Percentiles rank a stretch among this genome's conserved stretches.
Evolutionary conservation across 2,797 vertebrate genomes (phyloP).

Genomic region (Strix occidentalis): DNA sequence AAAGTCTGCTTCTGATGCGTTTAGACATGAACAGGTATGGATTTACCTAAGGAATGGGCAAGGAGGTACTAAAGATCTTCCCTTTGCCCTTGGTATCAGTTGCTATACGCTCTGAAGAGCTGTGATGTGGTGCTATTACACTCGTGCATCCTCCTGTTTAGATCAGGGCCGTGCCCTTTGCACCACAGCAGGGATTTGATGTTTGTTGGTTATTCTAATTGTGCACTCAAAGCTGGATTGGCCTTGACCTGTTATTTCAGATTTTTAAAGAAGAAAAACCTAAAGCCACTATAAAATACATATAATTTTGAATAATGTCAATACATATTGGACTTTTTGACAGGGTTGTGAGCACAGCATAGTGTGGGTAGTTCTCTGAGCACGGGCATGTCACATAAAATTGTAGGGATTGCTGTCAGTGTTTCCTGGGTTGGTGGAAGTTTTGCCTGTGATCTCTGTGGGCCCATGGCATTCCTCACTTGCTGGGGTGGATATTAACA

Average conservation of each 20-base stretch:
- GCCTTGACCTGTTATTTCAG: not conserved
- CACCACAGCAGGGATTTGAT: not conserved
- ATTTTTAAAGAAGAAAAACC: not conserved
- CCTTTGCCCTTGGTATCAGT: not conserved
- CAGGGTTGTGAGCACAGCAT: not conserved
- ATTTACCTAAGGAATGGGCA: not conserved
- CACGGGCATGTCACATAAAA: fast-evolving
- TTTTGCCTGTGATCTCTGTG: not conserved
- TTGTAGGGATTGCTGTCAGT: not conserved
- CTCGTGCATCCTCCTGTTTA: not conserved
- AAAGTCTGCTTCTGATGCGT: not conserved
- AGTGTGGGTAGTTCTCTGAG: not conserved
- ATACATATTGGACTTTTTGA: not conserved
- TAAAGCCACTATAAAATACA: not conserved
- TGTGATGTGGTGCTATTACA: not conserved
- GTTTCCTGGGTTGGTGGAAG: not conserved
- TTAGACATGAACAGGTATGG: not conserved
- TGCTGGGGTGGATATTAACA: not conserved
- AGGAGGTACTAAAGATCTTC: not conserved
- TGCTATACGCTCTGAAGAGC: not conserved
- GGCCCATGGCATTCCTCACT: not conserved
- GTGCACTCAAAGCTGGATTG: not conserved
- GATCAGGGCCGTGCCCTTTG: not conserved
- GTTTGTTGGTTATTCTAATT: not conserved
- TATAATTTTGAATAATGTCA: not conserved